Percentiles rank a stretch among this genome's conserved stretches.
These are phyloP conservation scores for Drosophila affinis DNA, from an alignment of 2,888 invertebrate species.

Conservation along the genomic window DNA sequence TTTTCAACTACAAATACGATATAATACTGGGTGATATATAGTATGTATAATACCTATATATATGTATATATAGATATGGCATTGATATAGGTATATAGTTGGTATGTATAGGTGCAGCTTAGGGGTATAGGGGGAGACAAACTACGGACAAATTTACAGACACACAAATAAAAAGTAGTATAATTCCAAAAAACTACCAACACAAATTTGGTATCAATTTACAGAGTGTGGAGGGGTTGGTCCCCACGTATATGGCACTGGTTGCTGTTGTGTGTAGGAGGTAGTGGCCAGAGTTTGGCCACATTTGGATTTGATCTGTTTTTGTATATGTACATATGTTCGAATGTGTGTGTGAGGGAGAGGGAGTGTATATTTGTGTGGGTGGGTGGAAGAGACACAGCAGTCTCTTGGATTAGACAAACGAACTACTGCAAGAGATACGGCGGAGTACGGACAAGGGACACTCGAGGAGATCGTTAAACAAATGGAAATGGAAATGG, in stretches of 20 bases:
- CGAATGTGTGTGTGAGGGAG: conserved; percentile 37
- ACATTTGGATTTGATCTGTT: conserved; percentile 30
- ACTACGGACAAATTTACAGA: conserved; percentile 47
- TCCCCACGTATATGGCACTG: conserved; percentile 26
- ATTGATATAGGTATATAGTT: conserved; percentile 11
- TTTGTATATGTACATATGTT: conserved; percentile 38
- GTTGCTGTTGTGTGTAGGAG: conserved; percentile 47
- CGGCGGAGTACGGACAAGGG: conserved; percentile 33
- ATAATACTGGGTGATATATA: conserved; percentile 51
- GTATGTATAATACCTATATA: neutral
- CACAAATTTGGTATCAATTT: conserved; percentile 52
- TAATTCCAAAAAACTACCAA: conserved; percentile 51
- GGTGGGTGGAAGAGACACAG: conserved; percentile 21
- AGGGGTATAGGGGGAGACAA: conserved; percentile 38
- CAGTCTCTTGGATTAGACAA: conserved; percentile 55
- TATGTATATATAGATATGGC: conserved; percentile 21
- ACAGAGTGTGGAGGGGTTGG: conserved; percentile 35
- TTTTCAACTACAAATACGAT: conserved; percentile 79
- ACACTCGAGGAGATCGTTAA: conserved; percentile 21
- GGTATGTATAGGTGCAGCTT: conserved; percentile 56
- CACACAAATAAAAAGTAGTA: conserved; percentile 46
- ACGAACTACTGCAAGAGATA: conserved; percentile 53
- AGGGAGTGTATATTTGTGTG: conserved; percentile 6
- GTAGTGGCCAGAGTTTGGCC: conserved; percentile 20
- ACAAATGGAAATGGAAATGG: conserved; percentile 48